A percentile compares a stretch with the other conserved stretches of the same genome.
Evolutionary conservation across 2,888 invertebrate genomes (phyloP).

Genomic region (Oxystoma pomonae): DNA sequence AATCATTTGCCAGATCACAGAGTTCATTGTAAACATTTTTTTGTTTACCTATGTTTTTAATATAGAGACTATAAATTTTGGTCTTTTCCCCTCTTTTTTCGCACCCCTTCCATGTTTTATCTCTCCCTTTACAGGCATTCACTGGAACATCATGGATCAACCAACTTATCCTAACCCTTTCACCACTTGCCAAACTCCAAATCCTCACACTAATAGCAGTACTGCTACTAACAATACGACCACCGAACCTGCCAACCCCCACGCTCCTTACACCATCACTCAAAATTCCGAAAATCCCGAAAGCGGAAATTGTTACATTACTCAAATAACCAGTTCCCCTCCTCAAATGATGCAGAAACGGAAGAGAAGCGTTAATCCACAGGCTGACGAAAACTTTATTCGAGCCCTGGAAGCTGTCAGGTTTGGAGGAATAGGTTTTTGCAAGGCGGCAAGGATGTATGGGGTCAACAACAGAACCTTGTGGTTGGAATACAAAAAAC

Average conservation of each 20-base stretch:
- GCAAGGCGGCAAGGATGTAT: slow-evolving; percentile 78
- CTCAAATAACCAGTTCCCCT: slow-evolving; percentile 42
- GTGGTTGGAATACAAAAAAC: slow-evolving; percentile 81
- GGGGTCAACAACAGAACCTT: slow-evolving; percentile 82
- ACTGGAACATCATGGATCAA: slow-evolving; percentile 78
- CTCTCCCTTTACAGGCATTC: slow-evolving; percentile 60
- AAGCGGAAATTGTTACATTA: slow-evolving; percentile 30
- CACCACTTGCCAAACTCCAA: background rate
- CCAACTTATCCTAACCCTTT: slow-evolving; percentile 7
- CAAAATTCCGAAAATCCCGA: slow-evolving; percentile 14
- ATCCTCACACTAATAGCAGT: slow-evolving; percentile 13
- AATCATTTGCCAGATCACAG: too few species aligned
- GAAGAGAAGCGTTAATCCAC: slow-evolving; percentile 73
- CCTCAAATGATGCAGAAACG: slow-evolving; percentile 55
- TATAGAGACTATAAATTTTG: too few species aligned
- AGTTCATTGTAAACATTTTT: too few species aligned
- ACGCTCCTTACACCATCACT: slow-evolving; percentile 3
- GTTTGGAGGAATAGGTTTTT: slow-evolving; percentile 80
- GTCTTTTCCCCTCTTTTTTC: background rate
- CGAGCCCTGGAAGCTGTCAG: slow-evolving; percentile 77
- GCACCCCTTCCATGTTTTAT: background rate
- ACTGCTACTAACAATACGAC: slow-evolving; percentile 34
- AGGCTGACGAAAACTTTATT: slow-evolving; percentile 79
- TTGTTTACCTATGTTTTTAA: too few species aligned
- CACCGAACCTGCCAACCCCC: slow-evolving; percentile 16